A percentile compares a stretch with the other conserved stretches of the same genome.
Evolutionary conservation across 2,113 vertebrate genomes (phyloP).

Genomic region (Nothoprocta perdicaria): DNA sequence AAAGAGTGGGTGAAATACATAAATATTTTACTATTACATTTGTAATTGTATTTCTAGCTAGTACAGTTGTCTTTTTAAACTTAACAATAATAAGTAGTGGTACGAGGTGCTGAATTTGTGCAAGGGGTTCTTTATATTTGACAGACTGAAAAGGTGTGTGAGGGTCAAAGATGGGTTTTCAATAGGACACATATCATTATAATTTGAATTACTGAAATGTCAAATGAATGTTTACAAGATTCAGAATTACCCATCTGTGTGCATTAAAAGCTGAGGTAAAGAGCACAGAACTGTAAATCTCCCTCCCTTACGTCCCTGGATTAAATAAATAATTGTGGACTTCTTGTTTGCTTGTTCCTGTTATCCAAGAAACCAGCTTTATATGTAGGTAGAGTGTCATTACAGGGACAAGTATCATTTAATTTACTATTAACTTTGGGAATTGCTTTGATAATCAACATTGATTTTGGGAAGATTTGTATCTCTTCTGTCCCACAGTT

Average conservation of each 20-base stretch:
- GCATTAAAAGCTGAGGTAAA: neutral
- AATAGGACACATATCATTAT: neutral
- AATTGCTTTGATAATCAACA: neutral
- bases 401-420: accelerated
- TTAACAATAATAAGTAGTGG: neutral
- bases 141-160: neutral
- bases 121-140: neutral
- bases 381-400: neutral
- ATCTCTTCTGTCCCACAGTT: neutral
- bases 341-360: neutral
- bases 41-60: accelerated
- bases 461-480: neutral
- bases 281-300: neutral
- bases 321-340: neutral
- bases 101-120: neutral
- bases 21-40: neutral
- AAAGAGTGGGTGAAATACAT: neutral
- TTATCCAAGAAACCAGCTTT: neutral
- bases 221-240: neutral
- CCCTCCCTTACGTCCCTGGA: neutral
- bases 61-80: neutral
- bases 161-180: neutral
- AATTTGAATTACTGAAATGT: neutral
- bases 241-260: accelerated
- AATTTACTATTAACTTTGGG: neutral